phyloP scores from a whole-genome alignment of 2,797 vertebrate genomes.

The Pseudomugil tenellus region DNA sequence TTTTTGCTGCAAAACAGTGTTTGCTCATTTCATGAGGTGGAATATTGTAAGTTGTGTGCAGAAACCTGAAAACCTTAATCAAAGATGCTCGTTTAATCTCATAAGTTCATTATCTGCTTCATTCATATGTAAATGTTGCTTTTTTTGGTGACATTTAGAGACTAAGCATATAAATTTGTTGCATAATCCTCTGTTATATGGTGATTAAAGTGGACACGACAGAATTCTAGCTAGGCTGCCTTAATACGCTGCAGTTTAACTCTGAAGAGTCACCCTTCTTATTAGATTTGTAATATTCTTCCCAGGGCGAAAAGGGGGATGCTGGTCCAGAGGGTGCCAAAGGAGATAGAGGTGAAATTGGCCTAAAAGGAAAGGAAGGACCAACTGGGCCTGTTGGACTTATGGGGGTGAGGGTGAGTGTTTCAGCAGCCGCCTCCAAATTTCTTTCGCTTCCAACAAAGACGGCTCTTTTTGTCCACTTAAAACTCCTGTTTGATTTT shows the following conservation, averaged over 20 bases:
- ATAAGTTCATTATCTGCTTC: not conserved
- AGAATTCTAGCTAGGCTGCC: not conserved
- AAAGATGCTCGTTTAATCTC: not conserved
- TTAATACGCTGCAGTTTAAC: not conserved
- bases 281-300: constrained; percentile 25
- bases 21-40: not conserved
- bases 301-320: constrained; percentile 93
- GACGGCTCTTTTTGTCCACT: constrained; percentile 37
- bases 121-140: not conserved
- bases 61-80: not conserved
- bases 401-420: constrained; percentile 90
- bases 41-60: not conserved
- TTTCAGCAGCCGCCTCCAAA: constrained; percentile 15
- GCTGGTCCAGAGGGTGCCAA: constrained; percentile 86
- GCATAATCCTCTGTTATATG: not conserved
- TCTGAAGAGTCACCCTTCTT: not conserved
- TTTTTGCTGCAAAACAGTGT: not conserved
- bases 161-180: not conserved
- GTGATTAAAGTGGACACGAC: not conserved
- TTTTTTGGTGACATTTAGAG: not conserved
- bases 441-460: constrained; percentile 31
- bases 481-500: constrained; percentile 42
- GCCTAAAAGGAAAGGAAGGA: constrained; percentile 91
- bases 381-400: constrained; percentile 85
- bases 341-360: constrained; percentile 89